Base-by-base conservation (phyloP, 2,797 vertebrate species). In the Helicolenus hilgendorfi region DNA sequence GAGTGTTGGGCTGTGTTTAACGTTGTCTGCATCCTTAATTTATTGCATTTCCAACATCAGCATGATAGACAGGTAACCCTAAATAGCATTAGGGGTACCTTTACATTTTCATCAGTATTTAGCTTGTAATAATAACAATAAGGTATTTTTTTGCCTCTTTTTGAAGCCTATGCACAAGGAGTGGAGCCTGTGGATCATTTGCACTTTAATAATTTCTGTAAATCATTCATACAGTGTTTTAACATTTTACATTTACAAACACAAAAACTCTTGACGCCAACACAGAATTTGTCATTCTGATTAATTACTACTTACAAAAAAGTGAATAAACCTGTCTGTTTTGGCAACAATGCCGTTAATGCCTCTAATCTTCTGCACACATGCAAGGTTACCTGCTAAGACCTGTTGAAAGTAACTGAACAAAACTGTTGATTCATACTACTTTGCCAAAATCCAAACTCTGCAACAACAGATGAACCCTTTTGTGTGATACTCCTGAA, bases 301-400 rank as follows among this genome's bases (percentile, higher is more conserved):
- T 4, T 84, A 22, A 24, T 59, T 14, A 18, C 4, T 7, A n/a
- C n/a, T n/a, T n/a, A n/a, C n/a, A 31, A n/a, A 0, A 60, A 36
- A 5, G 6, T 69, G 55, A 15, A 3, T 14, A 55, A 81, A 58
- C 59, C 22, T 64, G 76, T 38, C n/a, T 85, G 59, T 71, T 69
- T 55, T 41, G 29, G n/a, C 22, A 72, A 64, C 62, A 27, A 4
- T 20, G 29, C 4, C 0, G 1, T 56, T 11, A 56, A 38, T 74
- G 8, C 2, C 0, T 4, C 0, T 74, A 56, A 85, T 87, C 64
- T 59, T 11, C 6, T 67, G 41, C 29, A 64, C 67, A 29, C 83
- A 90, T 77, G 73, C 70, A 63, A 79, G 13, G 20, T 72, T 77
- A 86, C 63, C 63, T 89, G 92, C 58, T 77, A 18, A 41, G 62